phyloP scores from a whole-genome alignment of 1,140 invertebrate genomes.

The Drosophila virilis region DNA sequence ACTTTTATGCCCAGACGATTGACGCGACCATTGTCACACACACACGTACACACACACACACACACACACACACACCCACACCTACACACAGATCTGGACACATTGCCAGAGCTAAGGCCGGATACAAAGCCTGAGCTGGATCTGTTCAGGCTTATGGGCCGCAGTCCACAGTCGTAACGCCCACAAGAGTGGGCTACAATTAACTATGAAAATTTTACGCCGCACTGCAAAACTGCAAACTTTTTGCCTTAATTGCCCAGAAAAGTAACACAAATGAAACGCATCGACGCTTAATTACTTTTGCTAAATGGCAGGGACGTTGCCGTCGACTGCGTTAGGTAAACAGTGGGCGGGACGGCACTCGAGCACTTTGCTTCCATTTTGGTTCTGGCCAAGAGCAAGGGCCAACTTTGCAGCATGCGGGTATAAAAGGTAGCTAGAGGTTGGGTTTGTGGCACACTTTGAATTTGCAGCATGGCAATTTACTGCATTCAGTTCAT shows the following conservation, averaged over 20 bases:
- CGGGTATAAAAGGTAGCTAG: constrained; percentile 28
- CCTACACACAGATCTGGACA: too few relatives aligned
- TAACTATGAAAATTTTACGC: constrained; percentile 76
- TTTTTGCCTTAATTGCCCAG: constrained; percentile 73
- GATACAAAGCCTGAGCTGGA: background rate
- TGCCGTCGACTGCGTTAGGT: constrained; percentile 21
- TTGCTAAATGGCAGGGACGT: constrained; percentile 68
- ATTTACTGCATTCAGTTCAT: constrained; percentile 54
- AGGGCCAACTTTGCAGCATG: constrained; percentile 32
- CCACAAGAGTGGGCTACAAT: constrained; percentile 40
- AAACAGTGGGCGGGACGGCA: constrained; percentile 17
- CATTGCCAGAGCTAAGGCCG: background rate
- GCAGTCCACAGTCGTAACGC: background rate
- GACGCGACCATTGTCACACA: constrained; percentile 13
- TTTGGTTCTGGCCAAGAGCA: constrained; percentile 5
- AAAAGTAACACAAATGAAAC: constrained; percentile 81
- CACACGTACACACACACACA: background rate
- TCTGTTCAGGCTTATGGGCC: constrained; percentile 15
- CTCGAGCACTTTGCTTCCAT: background rate
- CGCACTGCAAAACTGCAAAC: constrained; percentile 53
- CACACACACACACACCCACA: background rate
- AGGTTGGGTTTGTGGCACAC: constrained; percentile 25
- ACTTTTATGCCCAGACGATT: constrained; percentile 34
- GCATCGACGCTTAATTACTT: constrained; percentile 80
- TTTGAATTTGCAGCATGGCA: constrained; percentile 46